Percentiles rank a stretch among this genome's conserved stretches.
phyloP scores from a whole-genome alignment of 2,888 invertebrate species.

The Azorinus chamasolen region DNA sequence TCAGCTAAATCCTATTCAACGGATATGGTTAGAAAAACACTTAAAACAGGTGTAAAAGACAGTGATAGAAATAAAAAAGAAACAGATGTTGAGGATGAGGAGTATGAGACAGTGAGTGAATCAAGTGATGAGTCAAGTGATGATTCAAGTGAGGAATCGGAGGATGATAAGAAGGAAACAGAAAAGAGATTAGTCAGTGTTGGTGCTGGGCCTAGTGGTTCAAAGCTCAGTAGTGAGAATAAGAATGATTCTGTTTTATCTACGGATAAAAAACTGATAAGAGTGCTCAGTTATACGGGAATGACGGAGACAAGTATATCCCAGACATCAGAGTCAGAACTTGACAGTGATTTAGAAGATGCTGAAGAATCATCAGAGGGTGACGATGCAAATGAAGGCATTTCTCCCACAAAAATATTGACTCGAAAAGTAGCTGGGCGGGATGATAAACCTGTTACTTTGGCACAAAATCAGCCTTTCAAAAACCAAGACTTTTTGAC shows the following conservation, averaged over 20 bases:
- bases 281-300: constrained; percentile 51
- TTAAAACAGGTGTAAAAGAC: background rate
- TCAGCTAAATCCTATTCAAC: no score
- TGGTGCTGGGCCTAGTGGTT: background rate
- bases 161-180: constrained; percentile 29
- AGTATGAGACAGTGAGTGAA: constrained; percentile 49
- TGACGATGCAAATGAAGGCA: constrained; percentile 47
- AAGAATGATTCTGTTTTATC: constrained; percentile 48
- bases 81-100: constrained; percentile 45
- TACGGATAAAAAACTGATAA: constrained; percentile 50
- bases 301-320: constrained; percentile 46
- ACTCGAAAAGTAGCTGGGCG: constrained; percentile 70
- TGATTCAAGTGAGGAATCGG: constrained; percentile 27
- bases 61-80: background rate
- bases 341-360: constrained; percentile 46
- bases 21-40: no score
- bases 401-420: constrained; percentile 64
- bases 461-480: constrained; percentile 9
- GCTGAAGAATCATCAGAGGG: constrained; percentile 38
- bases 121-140: constrained; percentile 45
- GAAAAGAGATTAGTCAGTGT: background rate
- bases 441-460: constrained; percentile 35
- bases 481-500: constrained; percentile 26
- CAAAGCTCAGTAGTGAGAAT: constrained; percentile 8
- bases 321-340: constrained; percentile 44